Conservation (phyloP, 2,113 vertebrate genomes). For the Macheiramphus alcinus region DNA sequence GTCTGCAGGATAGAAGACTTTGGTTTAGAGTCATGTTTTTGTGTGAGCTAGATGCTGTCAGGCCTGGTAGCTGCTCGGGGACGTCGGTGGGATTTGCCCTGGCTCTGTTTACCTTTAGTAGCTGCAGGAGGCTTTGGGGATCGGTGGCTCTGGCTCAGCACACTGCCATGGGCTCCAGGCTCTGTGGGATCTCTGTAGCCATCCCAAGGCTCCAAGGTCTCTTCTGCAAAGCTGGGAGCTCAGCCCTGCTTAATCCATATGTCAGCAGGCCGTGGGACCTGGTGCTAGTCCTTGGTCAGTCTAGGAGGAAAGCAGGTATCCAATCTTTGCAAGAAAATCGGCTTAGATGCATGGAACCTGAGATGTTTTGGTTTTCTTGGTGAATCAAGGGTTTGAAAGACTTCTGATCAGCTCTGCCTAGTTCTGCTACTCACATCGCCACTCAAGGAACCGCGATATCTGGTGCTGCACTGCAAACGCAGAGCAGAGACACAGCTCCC, state of each 20-base stretch:
- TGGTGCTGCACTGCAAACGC: neutral
- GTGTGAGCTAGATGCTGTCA: neutral
- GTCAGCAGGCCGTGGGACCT: neutral
- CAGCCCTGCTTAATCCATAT: neutral
- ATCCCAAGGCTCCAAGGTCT: neutral
- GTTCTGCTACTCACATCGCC: neutral
- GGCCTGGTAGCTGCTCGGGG: neutral
- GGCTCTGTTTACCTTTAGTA: neutral
- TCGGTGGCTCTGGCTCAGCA: neutral
- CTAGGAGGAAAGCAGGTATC: neutral
- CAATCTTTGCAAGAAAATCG: neutral
- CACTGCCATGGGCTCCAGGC: neutral
- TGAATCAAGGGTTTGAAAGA: neutral
- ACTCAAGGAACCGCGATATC: accelerated
- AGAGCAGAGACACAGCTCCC: neutral
- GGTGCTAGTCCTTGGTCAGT: neutral
- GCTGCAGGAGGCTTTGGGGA: neutral
- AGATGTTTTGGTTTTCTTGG: neutral
- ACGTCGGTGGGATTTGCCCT: neutral
- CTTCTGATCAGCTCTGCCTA: neutral
- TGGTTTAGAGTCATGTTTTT: neutral
- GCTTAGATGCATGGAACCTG: neutral
- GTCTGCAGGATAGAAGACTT: neutral
- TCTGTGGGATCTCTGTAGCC: neutral
- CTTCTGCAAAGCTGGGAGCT: neutral